phyloP scores from a whole-genome alignment of 2,113 vertebrate genomes.

The Hyla sarda region DNA sequence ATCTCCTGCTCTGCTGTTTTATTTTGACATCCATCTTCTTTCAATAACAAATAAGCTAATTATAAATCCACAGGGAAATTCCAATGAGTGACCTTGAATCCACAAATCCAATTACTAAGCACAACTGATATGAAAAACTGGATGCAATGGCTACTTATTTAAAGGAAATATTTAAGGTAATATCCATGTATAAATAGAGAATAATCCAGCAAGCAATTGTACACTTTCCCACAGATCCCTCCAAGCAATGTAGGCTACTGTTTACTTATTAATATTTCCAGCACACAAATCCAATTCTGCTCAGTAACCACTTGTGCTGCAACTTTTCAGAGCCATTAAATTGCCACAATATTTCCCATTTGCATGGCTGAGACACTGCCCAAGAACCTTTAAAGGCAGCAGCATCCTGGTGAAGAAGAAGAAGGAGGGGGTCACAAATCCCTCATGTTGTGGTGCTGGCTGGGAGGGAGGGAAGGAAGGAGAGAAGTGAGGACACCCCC shows the following conservation, averaged over 20 bases:
- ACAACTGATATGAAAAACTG: conserved; percentile 3
- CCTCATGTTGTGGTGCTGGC: conserved; percentile 53
- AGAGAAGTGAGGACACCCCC: conserved; percentile 43
- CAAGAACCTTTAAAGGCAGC: conserved; percentile 56
- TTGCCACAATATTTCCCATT: conserved; percentile 48
- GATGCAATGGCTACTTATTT: conserved; percentile 18
- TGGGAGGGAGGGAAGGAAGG: background rate
- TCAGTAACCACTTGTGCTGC: conserved; percentile 38
- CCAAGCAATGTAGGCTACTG: background rate
- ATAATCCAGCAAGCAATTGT: conserved; percentile 58
- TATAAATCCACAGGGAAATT: conserved; percentile 61
- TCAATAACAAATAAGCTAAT: conserved; percentile 35
- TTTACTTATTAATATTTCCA: background rate
- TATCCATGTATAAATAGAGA: conserved; percentile 21
- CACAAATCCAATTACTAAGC: conserved; percentile 68
- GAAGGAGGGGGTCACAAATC: conserved; percentile 21
- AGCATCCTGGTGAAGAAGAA: conserved; percentile 37
- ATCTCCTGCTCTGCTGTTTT: conserved; percentile 85
- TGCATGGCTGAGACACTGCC: conserved; percentile 46
- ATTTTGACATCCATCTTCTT: conserved; percentile 87
- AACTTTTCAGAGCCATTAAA: conserved; percentile 49
- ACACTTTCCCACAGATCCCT: conserved; percentile 59
- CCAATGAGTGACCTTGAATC: conserved; percentile 78
- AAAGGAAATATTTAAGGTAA: background rate
- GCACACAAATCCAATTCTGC: conserved; percentile 27